Conservation (phyloP, 2,797 vertebrate genomes). For the Bovichtus variegatus region DNA sequence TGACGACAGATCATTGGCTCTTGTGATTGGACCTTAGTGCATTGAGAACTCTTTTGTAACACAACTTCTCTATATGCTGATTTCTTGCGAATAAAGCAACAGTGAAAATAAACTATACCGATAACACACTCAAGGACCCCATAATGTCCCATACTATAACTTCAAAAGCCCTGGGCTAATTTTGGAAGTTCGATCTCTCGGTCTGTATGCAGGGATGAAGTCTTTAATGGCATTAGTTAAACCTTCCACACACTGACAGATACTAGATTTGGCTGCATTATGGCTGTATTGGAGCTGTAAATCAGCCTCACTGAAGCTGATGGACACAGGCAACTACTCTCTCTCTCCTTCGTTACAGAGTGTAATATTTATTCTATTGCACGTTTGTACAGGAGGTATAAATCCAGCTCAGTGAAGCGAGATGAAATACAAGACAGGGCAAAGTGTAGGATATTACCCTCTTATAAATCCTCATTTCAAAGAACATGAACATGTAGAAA, state of each 20-base stretch:
- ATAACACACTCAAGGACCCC: constrained; percentile 9
- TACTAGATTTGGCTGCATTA: constrained; percentile 45
- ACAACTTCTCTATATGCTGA: neutral
- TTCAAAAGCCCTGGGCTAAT: constrained; percentile 7
- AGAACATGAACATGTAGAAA: constrained; percentile 45
- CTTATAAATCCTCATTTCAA: constrained; percentile 55
- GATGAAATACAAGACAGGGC: constrained; percentile 43
- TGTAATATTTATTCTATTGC: constrained; percentile 64
- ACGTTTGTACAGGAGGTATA: constrained; percentile 58
- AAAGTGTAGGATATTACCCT: constrained; percentile 48
- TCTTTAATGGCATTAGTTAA: constrained; percentile 48
- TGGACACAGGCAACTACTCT: constrained; percentile 31
- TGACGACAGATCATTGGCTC: no score
- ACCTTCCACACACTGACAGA: constrained; percentile 36
- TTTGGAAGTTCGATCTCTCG: constrained; percentile 30
- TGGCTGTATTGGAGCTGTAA: constrained; percentile 52
- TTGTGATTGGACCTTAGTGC: neutral
- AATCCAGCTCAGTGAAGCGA: constrained; percentile 46
- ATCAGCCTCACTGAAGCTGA: constrained; percentile 39
- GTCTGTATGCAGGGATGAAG: constrained; percentile 21
- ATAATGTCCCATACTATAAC: constrained; percentile 13
- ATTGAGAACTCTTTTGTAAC: neutral
- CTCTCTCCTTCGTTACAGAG: constrained; percentile 32
- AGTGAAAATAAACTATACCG: neutral
- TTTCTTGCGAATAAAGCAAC: neutral